These are phyloP conservation scores for Heterohyrax brucei DNA, from an alignment of 2,797 vertebrate species.

Conservation along the genomic window DNA sequence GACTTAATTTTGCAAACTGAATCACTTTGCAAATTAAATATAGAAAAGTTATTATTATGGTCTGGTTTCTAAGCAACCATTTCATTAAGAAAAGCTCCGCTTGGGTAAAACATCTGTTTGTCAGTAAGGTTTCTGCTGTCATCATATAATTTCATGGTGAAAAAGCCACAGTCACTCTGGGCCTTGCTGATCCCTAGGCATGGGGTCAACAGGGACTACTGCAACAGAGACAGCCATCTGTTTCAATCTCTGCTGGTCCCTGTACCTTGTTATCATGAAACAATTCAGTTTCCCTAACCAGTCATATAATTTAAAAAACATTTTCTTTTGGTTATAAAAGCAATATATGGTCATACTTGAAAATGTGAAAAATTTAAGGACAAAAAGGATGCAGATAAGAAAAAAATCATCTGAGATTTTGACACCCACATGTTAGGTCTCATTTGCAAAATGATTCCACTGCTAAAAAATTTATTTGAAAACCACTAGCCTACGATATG, in stretches of 20 bases:
- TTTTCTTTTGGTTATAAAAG: conserved; percentile 68
- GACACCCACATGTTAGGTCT: conserved; percentile 45
- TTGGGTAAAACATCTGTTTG: conserved; percentile 84
- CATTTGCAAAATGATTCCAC: conserved; percentile 49
- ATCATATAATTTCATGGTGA: conserved; percentile 61
- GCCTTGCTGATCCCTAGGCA: conserved; percentile 59
- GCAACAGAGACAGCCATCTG: conserved; percentile 72
- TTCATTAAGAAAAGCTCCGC: conserved; percentile 86
- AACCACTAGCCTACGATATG: conserved; percentile 47
- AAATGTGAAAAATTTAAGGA: conserved; percentile 64
- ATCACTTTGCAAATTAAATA: conserved; percentile 83
- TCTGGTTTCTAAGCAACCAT: conserved; percentile 87
- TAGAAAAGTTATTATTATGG: conserved; percentile 83
- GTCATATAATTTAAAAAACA: conserved; percentile 70
- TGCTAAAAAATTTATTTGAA: conserved; percentile 19
- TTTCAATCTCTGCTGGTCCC: conserved; percentile 47
- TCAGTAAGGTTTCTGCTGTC: conserved; percentile 81
- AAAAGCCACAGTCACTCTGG: conserved; percentile 64
- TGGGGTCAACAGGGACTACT: conserved; percentile 66
- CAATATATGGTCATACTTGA: conserved; percentile 57
- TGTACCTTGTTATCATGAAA: conserved; percentile 64
- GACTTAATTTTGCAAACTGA: conserved; percentile 82
- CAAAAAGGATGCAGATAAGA: conserved; percentile 65
- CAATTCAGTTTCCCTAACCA: conserved; percentile 64
- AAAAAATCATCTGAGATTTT: conserved; percentile 62